Evolutionary conservation across 2,888 invertebrate species (phyloP).

Genomic region (Formica aserva): DNA sequence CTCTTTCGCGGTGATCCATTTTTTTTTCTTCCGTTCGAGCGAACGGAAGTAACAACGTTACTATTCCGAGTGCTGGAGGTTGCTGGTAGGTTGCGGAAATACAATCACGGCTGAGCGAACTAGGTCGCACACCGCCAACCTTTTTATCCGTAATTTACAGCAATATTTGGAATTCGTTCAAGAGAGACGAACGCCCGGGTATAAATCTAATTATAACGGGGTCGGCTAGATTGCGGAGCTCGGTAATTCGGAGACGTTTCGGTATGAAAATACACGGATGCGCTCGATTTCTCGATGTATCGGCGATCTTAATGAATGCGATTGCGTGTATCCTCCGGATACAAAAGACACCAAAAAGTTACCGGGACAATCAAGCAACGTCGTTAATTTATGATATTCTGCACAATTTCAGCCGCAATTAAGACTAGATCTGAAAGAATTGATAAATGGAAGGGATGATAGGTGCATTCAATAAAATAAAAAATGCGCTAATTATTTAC

Average conservation of each 20-base stretch:
- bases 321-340: conserved; percentile 30
- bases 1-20: conserved; percentile 5
- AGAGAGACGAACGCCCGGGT: conserved; percentile 48
- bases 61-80: conserved; percentile 56
- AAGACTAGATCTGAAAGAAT: background rate
- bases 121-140: conserved; percentile 64
- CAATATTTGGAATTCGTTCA: conserved; percentile 74
- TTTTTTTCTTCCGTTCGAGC: conserved; percentile 43
- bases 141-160: conserved; percentile 71
- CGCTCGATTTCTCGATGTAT: conserved; percentile 6
- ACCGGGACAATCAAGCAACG: background rate
- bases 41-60: conserved; percentile 55
- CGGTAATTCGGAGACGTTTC: conserved; percentile 27
- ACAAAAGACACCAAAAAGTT: conserved; percentile 2
- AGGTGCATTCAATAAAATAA: background rate
- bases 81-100: conserved; percentile 57
- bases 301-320: conserved; percentile 39
- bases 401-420: background rate
- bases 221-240: conserved; percentile 50
- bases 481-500: background rate
- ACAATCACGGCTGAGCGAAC: conserved; percentile 64
- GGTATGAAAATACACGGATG: conserved; percentile 38
- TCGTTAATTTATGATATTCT: conserved; percentile 22
- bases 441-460: background rate
- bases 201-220: conserved; percentile 54